These are phyloP conservation scores for Ailurus styani DNA, from an alignment of 2,113 vertebrate genomes.

Conservation along the genomic window DNA sequence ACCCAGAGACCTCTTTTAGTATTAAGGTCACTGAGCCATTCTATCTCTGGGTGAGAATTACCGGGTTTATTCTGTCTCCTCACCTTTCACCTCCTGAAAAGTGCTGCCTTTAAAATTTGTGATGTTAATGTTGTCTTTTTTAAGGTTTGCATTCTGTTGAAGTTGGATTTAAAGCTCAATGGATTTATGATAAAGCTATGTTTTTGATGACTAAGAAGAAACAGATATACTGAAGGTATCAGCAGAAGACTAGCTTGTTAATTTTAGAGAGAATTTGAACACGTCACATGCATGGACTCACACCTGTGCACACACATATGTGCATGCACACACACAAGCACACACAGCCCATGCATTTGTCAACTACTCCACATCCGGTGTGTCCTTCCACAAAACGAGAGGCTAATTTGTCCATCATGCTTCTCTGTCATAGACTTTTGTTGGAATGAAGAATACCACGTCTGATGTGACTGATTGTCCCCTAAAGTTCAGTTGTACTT, in stretches of 20 bases:
- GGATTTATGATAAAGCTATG: neutral
- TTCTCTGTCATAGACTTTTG: neutral
- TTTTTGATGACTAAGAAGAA: neutral
- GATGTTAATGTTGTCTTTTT: neutral
- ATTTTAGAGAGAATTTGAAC: neutral
- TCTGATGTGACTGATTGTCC: neutral
- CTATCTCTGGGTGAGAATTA: neutral
- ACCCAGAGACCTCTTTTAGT: neutral
- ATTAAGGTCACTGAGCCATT: neutral
- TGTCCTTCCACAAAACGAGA: neutral
- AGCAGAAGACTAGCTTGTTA: neutral
- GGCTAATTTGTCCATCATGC: neutral
- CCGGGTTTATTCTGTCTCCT: neutral
- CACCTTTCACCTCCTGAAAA: neutral
- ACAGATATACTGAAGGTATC: neutral
- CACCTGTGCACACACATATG: no score
- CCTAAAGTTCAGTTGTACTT: neutral
- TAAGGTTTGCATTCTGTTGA: neutral
- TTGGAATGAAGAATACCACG: neutral
- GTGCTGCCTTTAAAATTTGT: neutral
- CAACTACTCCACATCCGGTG: accelerated
- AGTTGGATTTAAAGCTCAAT: neutral
- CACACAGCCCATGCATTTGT: neutral
- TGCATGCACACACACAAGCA: neutral
- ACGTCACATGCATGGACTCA: neutral